phyloP scores from a whole-genome alignment of 2,113 vertebrate species.

The Chauna torquata region DNA sequence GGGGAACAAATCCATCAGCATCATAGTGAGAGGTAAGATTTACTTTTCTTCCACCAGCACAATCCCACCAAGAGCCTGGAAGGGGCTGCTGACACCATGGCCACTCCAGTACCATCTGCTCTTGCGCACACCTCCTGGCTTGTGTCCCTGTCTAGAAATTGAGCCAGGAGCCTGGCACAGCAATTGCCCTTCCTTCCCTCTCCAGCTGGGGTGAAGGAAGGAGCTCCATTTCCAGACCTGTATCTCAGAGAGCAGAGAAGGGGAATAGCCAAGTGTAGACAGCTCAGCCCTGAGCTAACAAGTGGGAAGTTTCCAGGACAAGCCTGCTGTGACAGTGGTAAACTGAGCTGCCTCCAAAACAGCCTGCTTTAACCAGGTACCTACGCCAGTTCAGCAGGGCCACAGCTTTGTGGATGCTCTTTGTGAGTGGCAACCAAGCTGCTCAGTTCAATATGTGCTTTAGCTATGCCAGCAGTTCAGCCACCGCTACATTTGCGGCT shows the following conservation, averaged over 20 bases:
- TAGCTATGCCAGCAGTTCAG: neutral
- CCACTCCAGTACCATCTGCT: neutral
- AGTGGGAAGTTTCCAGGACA: neutral
- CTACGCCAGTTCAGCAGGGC: neutral
- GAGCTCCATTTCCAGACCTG: neutral
- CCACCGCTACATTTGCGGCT: neutral
- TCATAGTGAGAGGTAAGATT: neutral
- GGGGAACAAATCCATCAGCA: neutral
- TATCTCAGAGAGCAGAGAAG: neutral
- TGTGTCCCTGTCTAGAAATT: neutral
- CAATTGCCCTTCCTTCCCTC: neutral
- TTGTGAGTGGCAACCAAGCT: neutral
- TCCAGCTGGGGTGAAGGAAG: neutral
- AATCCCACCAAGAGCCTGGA: neutral
- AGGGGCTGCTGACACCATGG: accelerated
- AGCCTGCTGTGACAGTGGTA: neutral
- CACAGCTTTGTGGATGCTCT: neutral
- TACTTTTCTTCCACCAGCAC: neutral
- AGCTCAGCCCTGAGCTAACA: neutral
- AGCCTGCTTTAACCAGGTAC: neutral
- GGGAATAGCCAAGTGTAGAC: neutral
- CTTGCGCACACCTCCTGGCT: neutral
- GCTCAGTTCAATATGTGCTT: accelerated
- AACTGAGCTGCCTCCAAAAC: neutral
- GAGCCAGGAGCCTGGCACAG: neutral